Percentiles rank a stretch among this genome's conserved stretches.
These are phyloP conservation scores for Cylloceria caligata DNA, from an alignment of 2,888 invertebrate species.

Conservation along the genomic window DNA sequence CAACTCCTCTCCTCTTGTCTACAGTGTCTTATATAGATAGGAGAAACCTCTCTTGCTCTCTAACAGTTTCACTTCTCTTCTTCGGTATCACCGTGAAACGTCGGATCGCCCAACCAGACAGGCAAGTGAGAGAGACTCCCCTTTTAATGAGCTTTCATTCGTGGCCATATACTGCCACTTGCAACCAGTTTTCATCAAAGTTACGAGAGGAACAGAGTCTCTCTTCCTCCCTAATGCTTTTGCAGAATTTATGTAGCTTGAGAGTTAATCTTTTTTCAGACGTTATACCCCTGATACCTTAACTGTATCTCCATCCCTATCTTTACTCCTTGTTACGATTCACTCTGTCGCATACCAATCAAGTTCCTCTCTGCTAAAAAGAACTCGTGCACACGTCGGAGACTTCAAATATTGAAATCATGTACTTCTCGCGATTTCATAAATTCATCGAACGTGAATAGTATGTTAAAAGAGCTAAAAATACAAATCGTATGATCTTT, in stretches of 20 bases:
- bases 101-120: constrained; percentile 25
- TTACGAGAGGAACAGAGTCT: constrained; percentile 48
- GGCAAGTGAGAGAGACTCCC: constrained; percentile 35
- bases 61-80: constrained; percentile 34
- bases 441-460: not conserved
- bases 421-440: not conserved
- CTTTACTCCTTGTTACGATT: not conserved
- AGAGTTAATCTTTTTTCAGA: constrained; percentile 55
- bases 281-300: constrained; percentile 32
- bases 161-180: constrained; percentile 65
- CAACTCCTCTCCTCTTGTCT: no score
- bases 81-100: constrained; percentile 18
- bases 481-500: not conserved
- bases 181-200: constrained; percentile 64
- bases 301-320: not conserved
- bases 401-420: not conserved
- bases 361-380: not conserved
- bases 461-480: not conserved
- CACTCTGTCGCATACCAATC: not conserved
- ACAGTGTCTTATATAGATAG: not conserved
- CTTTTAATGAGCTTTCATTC: constrained; percentile 70
- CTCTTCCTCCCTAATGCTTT: constrained; percentile 37
- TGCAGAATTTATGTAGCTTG: constrained; percentile 12
- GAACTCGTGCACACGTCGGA: not conserved
- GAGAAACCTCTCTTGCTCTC: not conserved